Percentiles rank a stretch among this genome's conserved stretches.
Evolutionary conservation across 30 jellyfish, hydroid and myxozoan species (phyloP).

Genomic region (Rhopilema esculentum): DNA sequence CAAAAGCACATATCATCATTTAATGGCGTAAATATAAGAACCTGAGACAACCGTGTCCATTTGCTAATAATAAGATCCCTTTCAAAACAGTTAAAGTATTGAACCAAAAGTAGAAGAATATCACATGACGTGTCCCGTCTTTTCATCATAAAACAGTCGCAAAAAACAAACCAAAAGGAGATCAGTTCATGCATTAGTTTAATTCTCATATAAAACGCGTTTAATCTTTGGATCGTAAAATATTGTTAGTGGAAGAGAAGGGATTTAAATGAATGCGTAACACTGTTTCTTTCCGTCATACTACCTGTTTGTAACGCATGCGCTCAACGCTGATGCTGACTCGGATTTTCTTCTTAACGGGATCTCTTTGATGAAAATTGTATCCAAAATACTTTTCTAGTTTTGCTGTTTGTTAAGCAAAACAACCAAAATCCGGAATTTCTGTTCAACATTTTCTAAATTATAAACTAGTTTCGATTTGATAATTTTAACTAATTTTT

Average conservation of each 20-base stretch:
- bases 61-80: not conserved
- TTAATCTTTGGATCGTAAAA: not conserved
- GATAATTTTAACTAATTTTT: no score
- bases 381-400: not conserved
- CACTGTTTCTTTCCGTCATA: no score
- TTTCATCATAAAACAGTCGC: not conserved
- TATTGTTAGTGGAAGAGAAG: not conserved
- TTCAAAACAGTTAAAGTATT: no score
- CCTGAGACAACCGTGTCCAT: no score
- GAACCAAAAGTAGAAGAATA: no score
- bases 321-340: no score
- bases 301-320: no score
- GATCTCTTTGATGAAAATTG: no score
- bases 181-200: not conserved
- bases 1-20: no score
- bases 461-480: no score
- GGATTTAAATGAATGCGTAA: not conserved
- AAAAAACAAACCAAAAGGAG: not conserved
- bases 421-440: not conserved
- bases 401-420: not conserved
- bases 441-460: not conserved
- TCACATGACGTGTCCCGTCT: not conserved
- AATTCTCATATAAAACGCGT: not conserved
- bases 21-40: no score
- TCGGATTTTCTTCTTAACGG: no score